Evolutionary conservation across 2,113 vertebrate genomes (phyloP).

Genomic region (Daphoenositta chrysoptera): DNA sequence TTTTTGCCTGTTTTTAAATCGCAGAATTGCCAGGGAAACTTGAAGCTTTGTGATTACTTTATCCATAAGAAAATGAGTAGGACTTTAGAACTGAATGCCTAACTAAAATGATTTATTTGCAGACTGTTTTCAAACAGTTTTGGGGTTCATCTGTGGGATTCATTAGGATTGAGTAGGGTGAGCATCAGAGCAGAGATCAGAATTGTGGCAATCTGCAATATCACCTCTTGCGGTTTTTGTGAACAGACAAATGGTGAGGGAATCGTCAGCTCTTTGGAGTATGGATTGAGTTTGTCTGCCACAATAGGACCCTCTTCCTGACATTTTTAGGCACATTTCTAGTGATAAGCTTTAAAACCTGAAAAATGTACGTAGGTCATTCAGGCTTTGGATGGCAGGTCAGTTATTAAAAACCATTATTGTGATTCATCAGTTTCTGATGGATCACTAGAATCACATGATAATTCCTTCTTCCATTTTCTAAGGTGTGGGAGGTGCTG

Average conservation of each 20-base stretch:
- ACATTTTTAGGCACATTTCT: not conserved
- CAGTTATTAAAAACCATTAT: not conserved
- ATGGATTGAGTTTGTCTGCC: not conserved
- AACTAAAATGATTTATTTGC: not conserved
- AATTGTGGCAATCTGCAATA: not conserved
- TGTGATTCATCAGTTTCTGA: not conserved
- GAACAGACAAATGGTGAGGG: not conserved
- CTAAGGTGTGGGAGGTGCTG: not conserved
- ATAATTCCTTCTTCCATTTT: not conserved
- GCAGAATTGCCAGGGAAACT: slow-evolving; percentile 18
- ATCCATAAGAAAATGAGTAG: not conserved
- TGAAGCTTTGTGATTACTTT: slow-evolving; percentile 28
- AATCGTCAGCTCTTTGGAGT: not conserved
- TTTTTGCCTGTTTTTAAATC: not conserved
- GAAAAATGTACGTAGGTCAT: fast-evolving
- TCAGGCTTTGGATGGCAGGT: not conserved
- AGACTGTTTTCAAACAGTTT: not conserved
- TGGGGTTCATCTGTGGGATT: not conserved
- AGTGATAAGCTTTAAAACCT: not conserved
- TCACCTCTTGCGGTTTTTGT: not conserved
- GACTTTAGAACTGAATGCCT: not conserved
- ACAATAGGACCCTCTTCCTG: not conserved
- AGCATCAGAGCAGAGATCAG: not conserved
- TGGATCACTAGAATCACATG: not conserved
- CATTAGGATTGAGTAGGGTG: not conserved